Base-by-base conservation (phyloP, 2,888 invertebrate genomes). In the Cosmia trapezina region DNA sequence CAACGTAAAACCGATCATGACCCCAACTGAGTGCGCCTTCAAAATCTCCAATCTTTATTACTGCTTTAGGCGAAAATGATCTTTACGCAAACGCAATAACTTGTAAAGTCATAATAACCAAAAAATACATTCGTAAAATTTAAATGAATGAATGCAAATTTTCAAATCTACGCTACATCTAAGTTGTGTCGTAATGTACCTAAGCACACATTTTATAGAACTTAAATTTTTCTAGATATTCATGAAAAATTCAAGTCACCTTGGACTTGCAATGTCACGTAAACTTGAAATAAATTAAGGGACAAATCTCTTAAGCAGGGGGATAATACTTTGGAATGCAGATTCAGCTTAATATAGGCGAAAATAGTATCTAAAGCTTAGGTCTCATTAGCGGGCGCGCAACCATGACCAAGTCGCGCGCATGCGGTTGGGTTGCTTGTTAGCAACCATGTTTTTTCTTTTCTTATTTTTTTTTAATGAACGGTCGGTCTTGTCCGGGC, bases 311-410 rank as follows among this genome's bases (percentile, higher is more conserved):
- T 81, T 80, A 75, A 83, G 78, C 54, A 54, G 45, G 61, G 64
- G 81, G 57, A 83, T 85, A 78, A 78, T 73, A 84, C 86, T 88
- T 84, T 75, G 64, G 64, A 86, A 87, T 85, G 81, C 81, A 81
- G 87, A 87, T 86, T 82, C 43, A 49, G 62, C 12, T 62, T 71
- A 62, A 74, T 74, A n/a, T 67, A 77, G 45, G 68, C 54, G 61
- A 73, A 73, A 81, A 74, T 70, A 67, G 65, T 84, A 73, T 61
- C 62, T 76, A 51, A 75, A 68, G 80, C 75, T 77, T 72, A 76
- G 78, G 28, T 53, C 68, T 80, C 83, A 81, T 84, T 85, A 84
- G 53, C 59, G 71, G 22, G 57, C 9, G 62, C 76, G 51, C 8
- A 60, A 71, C 71, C 86, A 67, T 81, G 79, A 85, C 84, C 75